These are phyloP conservation scores for Acronicta alni DNA, from an alignment of 2,888 invertebrate species.

Conservation along the genomic window DNA sequence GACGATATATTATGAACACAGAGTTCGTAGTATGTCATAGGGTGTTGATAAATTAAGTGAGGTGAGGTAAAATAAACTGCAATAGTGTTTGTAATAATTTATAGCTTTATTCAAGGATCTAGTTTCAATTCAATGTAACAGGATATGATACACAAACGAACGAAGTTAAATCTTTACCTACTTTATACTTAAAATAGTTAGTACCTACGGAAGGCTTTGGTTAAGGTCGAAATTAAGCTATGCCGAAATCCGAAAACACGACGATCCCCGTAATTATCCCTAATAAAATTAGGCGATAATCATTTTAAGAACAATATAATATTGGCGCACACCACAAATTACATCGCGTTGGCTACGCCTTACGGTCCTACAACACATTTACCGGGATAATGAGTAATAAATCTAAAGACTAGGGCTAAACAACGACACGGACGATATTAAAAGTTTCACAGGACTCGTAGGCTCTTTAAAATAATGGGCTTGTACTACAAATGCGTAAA, in stretches of 20 bases:
- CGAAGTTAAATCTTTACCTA: not conserved
- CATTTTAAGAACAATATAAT: constrained; percentile 45
- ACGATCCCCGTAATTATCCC: constrained; percentile 31
- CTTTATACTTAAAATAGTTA: no score
- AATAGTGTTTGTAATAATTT: constrained; percentile 17
- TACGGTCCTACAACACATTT: constrained; percentile 52
- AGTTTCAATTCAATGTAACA: not conserved
- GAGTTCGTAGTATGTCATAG: constrained; percentile 21
- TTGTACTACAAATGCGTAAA: constrained; percentile 73
- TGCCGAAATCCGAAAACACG: no score
- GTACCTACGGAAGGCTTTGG: no score
- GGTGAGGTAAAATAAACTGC: constrained; percentile 28
- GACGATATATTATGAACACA: constrained; percentile 38
- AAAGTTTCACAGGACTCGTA: constrained; percentile 61
- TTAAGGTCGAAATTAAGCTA: constrained; percentile 3
- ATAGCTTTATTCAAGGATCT: constrained; percentile 3
- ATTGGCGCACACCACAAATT: constrained; percentile 46
- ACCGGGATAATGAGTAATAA: constrained; percentile 61
- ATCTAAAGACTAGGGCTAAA: constrained; percentile 55
- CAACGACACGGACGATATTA: constrained; percentile 48
- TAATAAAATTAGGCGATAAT: constrained; percentile 42
- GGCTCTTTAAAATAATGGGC: constrained; percentile 67
- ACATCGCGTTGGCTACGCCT: constrained; percentile 38
- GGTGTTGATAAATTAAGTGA: constrained; percentile 49
- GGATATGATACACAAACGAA: not conserved